Conservation (phyloP, 2,888 invertebrate genomes). For the Lordiphosa fenestrarum region DNA sequence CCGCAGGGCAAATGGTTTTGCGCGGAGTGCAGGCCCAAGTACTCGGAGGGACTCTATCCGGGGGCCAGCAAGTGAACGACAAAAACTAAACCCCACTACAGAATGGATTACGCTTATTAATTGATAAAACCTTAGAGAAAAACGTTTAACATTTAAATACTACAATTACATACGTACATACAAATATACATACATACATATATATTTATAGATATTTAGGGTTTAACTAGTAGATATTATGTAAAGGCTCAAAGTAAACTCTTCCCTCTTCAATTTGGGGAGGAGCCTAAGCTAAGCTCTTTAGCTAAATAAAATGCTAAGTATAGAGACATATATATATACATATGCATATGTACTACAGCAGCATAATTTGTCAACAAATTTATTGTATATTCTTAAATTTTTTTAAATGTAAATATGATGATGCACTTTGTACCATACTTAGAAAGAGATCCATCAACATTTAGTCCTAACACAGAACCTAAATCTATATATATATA, state of each 20-base stretch:
- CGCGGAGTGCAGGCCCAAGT: conserved; percentile 89
- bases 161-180: conserved; percentile 6
- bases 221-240: neutral
- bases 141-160: conserved; percentile 10
- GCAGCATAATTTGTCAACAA: neutral
- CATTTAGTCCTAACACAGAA: conserved; percentile 10
- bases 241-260: conserved; percentile 42
- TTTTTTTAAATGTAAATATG: conserved; percentile 22
- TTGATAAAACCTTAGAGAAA: conserved; percentile 41
- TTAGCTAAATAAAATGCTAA: conserved; percentile 20
- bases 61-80: conserved; percentile 38
- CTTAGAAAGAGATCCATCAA: conserved; percentile 13
- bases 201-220: conserved; percentile 10
- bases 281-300: conserved; percentile 36
- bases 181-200: conserved; percentile 12
- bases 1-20: conserved; percentile 99
- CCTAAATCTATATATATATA: conserved; percentile 25
- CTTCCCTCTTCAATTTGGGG: conserved; percentile 26
- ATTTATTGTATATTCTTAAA: conserved; percentile 17
- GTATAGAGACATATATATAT: conserved; percentile 17
- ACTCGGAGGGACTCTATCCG: conserved; percentile 76
- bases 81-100: conserved; percentile 50
- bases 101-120: conserved; percentile 72
- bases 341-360: conserved; percentile 4
- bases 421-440: conserved; percentile 38